Base-by-base conservation (phyloP, 2,888 invertebrate genomes). In the Megaustenia siamemsis region DNA sequence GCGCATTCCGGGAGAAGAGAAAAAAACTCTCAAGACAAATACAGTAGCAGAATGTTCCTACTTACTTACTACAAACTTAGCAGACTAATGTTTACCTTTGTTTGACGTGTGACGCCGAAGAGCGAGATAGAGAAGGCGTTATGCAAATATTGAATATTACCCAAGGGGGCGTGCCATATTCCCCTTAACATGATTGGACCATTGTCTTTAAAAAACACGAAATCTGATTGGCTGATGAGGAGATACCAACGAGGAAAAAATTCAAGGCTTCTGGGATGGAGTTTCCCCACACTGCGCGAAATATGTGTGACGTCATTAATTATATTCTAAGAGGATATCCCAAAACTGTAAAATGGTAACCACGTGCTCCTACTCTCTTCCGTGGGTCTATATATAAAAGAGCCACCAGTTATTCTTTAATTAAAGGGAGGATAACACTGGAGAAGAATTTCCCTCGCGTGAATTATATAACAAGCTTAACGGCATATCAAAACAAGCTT, bases 221-320 rank as follows among this genome's bases (percentile, higher is more conserved):
- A 4, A 18, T 49, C 18, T 73, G 73, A 73, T 73, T 73, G 73
- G 73, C 28, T 49, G 49, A 32, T 10, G 40, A 24, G 6, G 40
- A 24, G 28, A 35, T 24, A 69, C 38, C 69, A 21, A 3, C 40
- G 69, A n/a, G n/a, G n/a, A n/a, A n/a, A 69, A 38, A 69, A 21
- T 21, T 69, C 63, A 15, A 15, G 63, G 5, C 32, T 69, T 69
- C 69, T 69, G 69, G 21, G 40, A 69, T 21, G 40, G 69, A 69
- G 69, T 69, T 69, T 69, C 69, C 69, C 40, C 63, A 69, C 40
- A 21, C 69, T 24, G 1, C 43, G 40, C 28, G 40, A 24, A 32
- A 45, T 49, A 49, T 35, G 73, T n/a, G 73, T 73, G 73, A 73
- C 49, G 73, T 49, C 28, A 73, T 73, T 73, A 73, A 73, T 73